Evolutionary conservation across 2,113 vertebrate genomes (phyloP).

Genomic region (Misgurnus anguillicaudatus): DNA sequence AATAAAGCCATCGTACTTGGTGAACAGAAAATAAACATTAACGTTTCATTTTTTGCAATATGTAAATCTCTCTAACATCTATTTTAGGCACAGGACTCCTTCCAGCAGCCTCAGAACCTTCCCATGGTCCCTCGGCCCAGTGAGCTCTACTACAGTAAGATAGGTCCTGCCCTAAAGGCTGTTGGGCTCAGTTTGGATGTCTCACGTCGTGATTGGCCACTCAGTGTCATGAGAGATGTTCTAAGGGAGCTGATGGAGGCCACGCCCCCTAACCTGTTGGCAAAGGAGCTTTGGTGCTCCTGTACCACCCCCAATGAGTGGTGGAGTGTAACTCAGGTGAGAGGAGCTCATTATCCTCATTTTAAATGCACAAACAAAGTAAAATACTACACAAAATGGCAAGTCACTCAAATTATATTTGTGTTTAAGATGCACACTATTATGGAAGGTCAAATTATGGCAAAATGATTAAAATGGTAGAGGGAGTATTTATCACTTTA

Average conservation of each 20-base stretch:
- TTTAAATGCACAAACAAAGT: too few relatives aligned
- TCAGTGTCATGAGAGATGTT: conserved; percentile 94
- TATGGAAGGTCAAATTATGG: too few relatives aligned
- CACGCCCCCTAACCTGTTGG: conserved; percentile 93
- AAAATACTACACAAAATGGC: too few relatives aligned
- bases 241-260: conserved; percentile 94
- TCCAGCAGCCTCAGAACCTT: conserved; percentile 87
- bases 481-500: too few relatives aligned
- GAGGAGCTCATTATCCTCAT: neutral
- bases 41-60: too few relatives aligned
- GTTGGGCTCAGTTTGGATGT: conserved; percentile 93
- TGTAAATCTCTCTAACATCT: neutral
- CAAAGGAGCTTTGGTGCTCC: conserved; percentile 97
- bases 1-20: neutral
- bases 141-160: conserved; percentile 98
- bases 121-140: conserved; percentile 95
- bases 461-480: too few relatives aligned
- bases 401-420: too few relatives aligned
- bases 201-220: conserved; percentile 93
- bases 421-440: too few relatives aligned
- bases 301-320: conserved; percentile 95
- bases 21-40: too few relatives aligned
- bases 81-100: conserved; percentile 88
- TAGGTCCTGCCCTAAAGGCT: conserved; percentile 90
- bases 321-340: conserved; percentile 98